phyloP scores from a whole-genome alignment of 1,140 invertebrate species.

The Drosophila triauraria region DNA sequence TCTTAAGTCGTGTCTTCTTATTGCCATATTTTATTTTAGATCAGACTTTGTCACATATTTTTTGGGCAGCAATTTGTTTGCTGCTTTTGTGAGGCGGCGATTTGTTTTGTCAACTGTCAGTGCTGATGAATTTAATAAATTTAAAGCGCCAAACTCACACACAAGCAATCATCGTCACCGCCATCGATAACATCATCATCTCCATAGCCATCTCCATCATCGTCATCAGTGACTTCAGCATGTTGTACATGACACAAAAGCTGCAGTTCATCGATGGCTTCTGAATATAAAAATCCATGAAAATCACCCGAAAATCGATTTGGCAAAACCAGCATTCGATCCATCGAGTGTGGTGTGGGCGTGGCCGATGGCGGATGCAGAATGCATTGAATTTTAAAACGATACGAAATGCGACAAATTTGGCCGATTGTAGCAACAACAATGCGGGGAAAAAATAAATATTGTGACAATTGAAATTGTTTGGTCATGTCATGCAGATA shows the following conservation, averaged over 20 bases:
- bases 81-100: conserved; percentile 36
- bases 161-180: conserved; percentile 44
- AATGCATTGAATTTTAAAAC: conserved; percentile 61
- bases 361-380: conserved; percentile 53
- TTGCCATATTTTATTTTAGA: conserved; percentile 74
- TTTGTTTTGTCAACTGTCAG: conserved; percentile 81
- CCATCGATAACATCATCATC: conserved; percentile 27
- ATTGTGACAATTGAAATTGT: conserved; percentile 55
- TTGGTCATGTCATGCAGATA: conserved; percentile 54
- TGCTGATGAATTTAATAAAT: conserved; percentile 79
- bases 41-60: conserved; percentile 59
- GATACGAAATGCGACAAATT: conserved; percentile 50
- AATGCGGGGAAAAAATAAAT: conserved; percentile 31
- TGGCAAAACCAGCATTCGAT: conserved; percentile 48
- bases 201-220: conserved; percentile 15
- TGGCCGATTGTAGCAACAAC: conserved; percentile 31
- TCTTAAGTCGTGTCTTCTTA: conserved; percentile 36
- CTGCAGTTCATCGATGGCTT: conserved; percentile 78
- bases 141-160: conserved; percentile 56
- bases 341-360: conserved; percentile 21
- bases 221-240: conserved; percentile 40
- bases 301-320: conserved; percentile 68
- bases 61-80: conserved; percentile 46
- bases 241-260: conserved; percentile 81
- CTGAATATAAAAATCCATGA: conserved; percentile 64